Evolutionary conservation across 2,113 vertebrate species (phyloP).

Genomic region (Hystrix brachyura): DNA sequence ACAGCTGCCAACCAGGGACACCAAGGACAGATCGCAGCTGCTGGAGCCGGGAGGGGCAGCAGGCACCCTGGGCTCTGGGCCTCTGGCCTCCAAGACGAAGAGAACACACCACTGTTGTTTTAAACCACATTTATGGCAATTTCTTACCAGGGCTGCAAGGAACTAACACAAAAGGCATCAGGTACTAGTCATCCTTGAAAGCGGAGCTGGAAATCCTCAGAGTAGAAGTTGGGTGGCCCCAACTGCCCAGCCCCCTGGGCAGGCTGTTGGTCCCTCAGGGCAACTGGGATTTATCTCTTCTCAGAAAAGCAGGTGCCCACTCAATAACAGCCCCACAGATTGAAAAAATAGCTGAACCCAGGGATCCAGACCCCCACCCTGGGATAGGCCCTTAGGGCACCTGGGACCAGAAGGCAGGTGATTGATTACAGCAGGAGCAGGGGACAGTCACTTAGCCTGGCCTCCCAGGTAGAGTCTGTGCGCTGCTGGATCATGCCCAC

Average conservation of each 20-base stretch:
- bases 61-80: rapidly evolving
- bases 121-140: not conserved
- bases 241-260: no score
- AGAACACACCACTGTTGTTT: not conserved
- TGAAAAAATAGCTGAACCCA: not conserved
- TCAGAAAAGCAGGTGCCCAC: not conserved
- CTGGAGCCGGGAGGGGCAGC: not conserved
- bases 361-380: not conserved
- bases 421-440: not conserved
- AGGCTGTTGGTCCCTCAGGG: not conserved
- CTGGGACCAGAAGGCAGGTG: not conserved
- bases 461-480: not conserved
- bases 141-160: not conserved
- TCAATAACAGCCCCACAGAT: not conserved
- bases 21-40: rapidly evolving
- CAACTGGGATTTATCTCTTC: not conserved
- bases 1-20: not conserved
- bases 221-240: rapidly evolving
- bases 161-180: not conserved
- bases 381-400: rapidly evolving
- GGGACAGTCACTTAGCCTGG: rapidly evolving
- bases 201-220: not conserved
- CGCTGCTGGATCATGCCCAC: no score
- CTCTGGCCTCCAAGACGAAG: not conserved
- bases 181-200: not conserved